Conservation (phyloP, 2,113 vertebrate genomes). For the Miniopterus natalensis region DNA sequence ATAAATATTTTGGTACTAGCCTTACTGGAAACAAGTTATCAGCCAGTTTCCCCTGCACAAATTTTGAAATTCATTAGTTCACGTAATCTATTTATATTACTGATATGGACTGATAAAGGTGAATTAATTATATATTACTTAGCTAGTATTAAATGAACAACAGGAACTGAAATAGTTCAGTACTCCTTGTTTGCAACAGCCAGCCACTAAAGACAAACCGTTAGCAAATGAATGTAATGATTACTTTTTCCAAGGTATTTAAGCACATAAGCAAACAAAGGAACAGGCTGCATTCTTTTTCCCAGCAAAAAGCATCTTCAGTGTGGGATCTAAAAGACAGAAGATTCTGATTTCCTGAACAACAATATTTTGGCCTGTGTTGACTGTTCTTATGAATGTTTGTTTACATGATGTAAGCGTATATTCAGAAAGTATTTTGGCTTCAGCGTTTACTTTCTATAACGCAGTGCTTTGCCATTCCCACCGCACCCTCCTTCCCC, state of each 20-base stretch:
- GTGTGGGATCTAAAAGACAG: conserved; percentile 64
- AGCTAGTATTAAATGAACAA: conserved; percentile 71
- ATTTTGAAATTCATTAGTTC: conserved; percentile 74
- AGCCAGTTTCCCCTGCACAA: conserved; percentile 79
- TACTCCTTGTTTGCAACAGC: conserved; percentile 69
- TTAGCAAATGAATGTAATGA: conserved; percentile 89
- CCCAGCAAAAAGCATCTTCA: conserved; percentile 67
- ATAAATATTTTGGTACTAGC: conserved; percentile 69
- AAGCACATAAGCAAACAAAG: conserved; percentile 87
- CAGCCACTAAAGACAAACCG: conserved; percentile 75
- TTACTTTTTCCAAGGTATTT: conserved; percentile 77
- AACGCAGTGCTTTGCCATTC: conserved; percentile 82
- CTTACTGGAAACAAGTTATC: conserved; percentile 81
- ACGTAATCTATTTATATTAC: conserved; percentile 64
- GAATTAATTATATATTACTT: conserved; percentile 11
- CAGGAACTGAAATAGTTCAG: conserved; percentile 63
- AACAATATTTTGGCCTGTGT: conserved; percentile 81
- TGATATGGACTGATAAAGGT: conserved; percentile 40
- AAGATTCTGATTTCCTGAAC: conserved; percentile 77
- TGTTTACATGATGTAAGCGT: conserved; percentile 88
- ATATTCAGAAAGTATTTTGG: conserved; percentile 89
- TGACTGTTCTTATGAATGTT: conserved; percentile 82
- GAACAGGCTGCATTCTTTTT: conserved; percentile 82
- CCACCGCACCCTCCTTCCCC: conserved; percentile 24
- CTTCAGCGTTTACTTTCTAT: conserved; percentile 85